Evolutionary conservation across 2,888 invertebrate genomes (phyloP), one percentile per base, ranked within the genome.

Genomic region (Andrena haemorrhoa): DNA sequence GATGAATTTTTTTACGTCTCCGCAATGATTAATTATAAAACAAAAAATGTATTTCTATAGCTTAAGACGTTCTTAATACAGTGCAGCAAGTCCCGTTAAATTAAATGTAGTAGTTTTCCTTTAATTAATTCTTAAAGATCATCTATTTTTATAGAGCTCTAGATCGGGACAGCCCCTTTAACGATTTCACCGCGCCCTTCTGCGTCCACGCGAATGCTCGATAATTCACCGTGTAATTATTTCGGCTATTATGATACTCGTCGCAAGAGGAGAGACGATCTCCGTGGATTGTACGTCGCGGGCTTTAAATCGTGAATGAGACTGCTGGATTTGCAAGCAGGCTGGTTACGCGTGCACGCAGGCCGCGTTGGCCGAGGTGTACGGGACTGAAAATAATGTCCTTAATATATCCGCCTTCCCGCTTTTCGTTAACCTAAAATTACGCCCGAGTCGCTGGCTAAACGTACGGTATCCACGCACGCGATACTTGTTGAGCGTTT

Each of bases 401-500:
- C 60, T 79, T 31, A 70, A 65, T 41, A 29, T 61, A 41, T 71
- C 77, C 60, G 26, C 20, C 79, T 49, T 31, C 63, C 63, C 23
- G 23, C 31, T 65, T 63, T 72, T 82, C 79, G 56, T 80, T 82
- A 75, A 68, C 68, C 72, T 41, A 49, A 80, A 82, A 82, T 80
- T 82, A 66, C 66, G 31, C n/a, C 56, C 61, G 82, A 51, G 41
- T 23, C 29, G 23, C 58, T 16, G 35, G 31, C 29, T 7, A 20
- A 31, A 72, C 65, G 23, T 75, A 79, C 73, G 66, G 63, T 79
- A 51, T 20, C 23, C 63, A 20, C 10, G 69, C 69, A 63, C 61
- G 69, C 81, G 65, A 81, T 71, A 64, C 82, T 82, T 75, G 81
- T 82, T 72, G 75, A 82, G 35, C 74, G 64, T 63, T 56, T 26